phyloP scores from a whole-genome alignment of 2,113 vertebrate genomes.

The Argyrosomus japonicus region DNA sequence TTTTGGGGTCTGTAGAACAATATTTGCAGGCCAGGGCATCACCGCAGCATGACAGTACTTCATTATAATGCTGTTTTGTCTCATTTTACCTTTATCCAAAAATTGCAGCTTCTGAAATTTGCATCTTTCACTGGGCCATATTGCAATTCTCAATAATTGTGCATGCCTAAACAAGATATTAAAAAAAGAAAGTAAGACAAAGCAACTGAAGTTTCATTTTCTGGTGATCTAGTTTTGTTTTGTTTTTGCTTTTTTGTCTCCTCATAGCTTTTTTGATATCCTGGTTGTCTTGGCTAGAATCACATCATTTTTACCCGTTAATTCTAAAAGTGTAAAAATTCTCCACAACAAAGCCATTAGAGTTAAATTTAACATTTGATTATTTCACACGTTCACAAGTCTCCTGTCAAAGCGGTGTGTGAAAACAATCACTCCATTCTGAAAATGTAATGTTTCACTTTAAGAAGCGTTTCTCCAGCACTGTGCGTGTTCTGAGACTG shows the following conservation, averaged over 20 bases:
- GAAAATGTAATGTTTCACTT: not conserved
- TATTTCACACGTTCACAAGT: not conserved
- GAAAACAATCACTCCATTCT: not conserved
- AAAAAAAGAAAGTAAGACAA: no score
- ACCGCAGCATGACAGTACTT: no score
- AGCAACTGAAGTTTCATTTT: not conserved
- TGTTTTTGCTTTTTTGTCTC: not conserved
- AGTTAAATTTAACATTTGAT: not conserved
- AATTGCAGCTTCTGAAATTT: no score
- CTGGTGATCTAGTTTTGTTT: not conserved
- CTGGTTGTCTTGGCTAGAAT: not conserved
- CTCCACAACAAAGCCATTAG: not conserved
- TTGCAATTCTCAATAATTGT: no score
- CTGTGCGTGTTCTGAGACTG: not conserved
- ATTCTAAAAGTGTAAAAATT: not conserved
- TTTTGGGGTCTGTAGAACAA: no score
- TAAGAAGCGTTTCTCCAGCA: not conserved
- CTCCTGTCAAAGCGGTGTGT: not conserved
- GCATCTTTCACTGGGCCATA: no score
- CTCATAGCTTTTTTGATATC: not conserved
- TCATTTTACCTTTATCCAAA: no score
- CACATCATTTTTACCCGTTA: not conserved
- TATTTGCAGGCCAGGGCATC: no score
- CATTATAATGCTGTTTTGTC: no score
- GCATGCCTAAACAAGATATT: no score